Conservation (phyloP, 2,113 vertebrate species). For the Asarcornis scutulata region DNA sequence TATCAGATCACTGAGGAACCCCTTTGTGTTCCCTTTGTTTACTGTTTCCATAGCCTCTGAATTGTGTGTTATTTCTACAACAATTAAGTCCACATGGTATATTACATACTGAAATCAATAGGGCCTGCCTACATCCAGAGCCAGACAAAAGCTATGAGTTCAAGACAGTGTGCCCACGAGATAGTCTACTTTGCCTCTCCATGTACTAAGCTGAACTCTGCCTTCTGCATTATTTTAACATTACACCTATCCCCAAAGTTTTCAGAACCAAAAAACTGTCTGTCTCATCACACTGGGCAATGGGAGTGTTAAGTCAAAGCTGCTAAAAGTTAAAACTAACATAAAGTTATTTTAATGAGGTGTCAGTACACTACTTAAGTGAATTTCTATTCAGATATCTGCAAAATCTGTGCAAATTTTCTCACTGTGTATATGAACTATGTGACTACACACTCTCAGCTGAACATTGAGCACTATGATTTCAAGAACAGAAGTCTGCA, state of each 20-base stretch:
- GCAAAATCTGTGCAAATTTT: not conserved
- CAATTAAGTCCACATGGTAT: fast-evolving
- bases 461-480: not conserved
- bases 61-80: not conserved
- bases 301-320: not conserved
- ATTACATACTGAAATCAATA: not conserved
- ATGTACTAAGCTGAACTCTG: not conserved
- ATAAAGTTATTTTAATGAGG: not conserved
- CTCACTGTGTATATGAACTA: not conserved
- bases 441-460: not conserved
- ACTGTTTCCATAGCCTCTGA: not conserved
- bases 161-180: not conserved
- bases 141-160: not conserved
- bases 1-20: not conserved
- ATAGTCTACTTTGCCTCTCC: not conserved
- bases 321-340: not conserved
- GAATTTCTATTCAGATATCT: not conserved
- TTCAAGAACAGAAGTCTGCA: not conserved
- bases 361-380: not conserved
- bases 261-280: not conserved
- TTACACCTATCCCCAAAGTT: not conserved
- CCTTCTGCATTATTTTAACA: not conserved
- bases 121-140: not conserved
- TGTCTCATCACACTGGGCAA: not conserved
- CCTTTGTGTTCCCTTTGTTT: not conserved